These are phyloP conservation scores for Myotis findleyi DNA, from an alignment of 2,797 vertebrate species.

Conservation along the genomic window DNA sequence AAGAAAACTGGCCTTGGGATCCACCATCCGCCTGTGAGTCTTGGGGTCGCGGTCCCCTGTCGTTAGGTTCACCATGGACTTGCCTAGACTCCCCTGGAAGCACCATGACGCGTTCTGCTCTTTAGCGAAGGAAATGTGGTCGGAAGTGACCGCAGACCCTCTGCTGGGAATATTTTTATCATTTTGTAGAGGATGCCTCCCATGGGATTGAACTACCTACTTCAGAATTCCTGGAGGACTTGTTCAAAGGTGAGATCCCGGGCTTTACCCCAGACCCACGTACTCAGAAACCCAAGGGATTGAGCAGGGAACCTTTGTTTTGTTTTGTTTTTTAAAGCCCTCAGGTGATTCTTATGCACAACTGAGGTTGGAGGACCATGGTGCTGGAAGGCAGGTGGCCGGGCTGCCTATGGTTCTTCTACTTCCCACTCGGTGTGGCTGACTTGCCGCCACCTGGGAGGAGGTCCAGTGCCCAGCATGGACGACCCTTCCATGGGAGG, in stretches of 20 bases:
- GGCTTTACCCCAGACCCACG: not conserved
- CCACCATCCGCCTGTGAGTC: no score
- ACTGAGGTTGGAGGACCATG: not conserved
- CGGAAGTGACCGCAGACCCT: not conserved
- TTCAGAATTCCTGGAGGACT: not conserved
- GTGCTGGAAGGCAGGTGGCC: not conserved
- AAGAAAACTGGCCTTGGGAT: not conserved
- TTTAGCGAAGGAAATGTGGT: not conserved
- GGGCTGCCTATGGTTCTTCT: no score
- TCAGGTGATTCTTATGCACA: not conserved
- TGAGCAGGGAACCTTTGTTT: not conserved
- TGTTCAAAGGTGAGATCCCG: not conserved
- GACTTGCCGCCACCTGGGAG: not conserved
- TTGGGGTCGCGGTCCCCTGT: accelerated
- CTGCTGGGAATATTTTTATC: no score
- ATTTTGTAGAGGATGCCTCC: not conserved
- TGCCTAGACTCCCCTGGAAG: not conserved
- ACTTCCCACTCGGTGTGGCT: accelerated
- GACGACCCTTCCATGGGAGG: not conserved
- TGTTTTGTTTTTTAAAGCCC: no score
- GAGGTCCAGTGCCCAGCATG: not conserved
- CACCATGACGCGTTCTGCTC: accelerated
- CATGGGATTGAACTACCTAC: not conserved
- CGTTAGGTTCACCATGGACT: accelerated
- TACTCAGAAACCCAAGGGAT: not conserved